These are phyloP conservation scores for Drosophila baimaii DNA, from an alignment of 1,140 invertebrate genomes.

Conservation along the genomic window DNA sequence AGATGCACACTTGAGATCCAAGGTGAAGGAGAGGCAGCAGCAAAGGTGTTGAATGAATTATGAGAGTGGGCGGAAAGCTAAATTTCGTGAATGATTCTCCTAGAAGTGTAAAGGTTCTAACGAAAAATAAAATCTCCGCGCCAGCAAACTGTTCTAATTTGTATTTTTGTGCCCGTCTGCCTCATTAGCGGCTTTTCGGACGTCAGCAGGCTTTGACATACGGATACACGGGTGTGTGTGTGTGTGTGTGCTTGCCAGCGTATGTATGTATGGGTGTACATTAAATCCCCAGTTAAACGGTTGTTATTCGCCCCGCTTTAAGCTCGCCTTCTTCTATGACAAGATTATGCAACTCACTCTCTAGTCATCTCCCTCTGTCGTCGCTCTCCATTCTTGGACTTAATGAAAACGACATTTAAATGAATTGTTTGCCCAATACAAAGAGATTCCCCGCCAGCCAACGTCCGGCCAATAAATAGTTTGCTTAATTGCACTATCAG, in stretches of 20 bases:
- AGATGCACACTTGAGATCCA: constrained; percentile 23
- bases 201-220: constrained; percentile 47
- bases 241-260: not conserved
- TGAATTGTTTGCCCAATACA: constrained; percentile 18
- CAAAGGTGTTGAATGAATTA: constrained; percentile 49
- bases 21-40: constrained; percentile 32
- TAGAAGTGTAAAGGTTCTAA: constrained; percentile 9
- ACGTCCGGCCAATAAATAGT: constrained; percentile 1
- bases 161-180: constrained; percentile 38
- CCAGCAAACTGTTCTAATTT: constrained; percentile 26
- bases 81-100: constrained; percentile 46
- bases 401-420: constrained; percentile 32
- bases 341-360: constrained; percentile 52
- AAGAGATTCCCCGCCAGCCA: not conserved
- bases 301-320: constrained; percentile 25
- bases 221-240: constrained; percentile 2
- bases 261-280: constrained; percentile 10
- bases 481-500: constrained; percentile 5
- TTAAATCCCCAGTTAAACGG: constrained; percentile 35
- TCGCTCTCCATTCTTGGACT: constrained; percentile 28
- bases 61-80: constrained; percentile 17
- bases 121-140: constrained; percentile 11
- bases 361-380: constrained; percentile 27
- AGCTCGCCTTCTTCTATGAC: constrained; percentile 39
- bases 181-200: constrained; percentile 75